Conservation (phyloP, 2,113 vertebrate genomes). For the Empidonax alnorum region DNA sequence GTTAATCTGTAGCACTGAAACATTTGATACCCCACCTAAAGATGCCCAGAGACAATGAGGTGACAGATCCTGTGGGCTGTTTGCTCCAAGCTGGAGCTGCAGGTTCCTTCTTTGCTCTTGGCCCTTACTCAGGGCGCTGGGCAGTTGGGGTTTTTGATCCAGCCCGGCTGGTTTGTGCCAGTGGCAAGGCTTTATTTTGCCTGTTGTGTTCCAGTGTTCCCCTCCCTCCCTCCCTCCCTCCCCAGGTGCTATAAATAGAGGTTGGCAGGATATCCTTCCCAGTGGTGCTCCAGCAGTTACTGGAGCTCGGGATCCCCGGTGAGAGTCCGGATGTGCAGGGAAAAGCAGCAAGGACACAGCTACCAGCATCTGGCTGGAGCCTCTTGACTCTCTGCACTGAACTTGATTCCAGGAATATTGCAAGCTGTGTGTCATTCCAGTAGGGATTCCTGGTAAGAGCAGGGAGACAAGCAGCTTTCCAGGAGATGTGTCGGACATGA, state of each 20-base stretch:
- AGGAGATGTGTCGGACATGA: not conserved
- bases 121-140: not conserved
- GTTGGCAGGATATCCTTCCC: slow-evolving; percentile 31
- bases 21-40: not conserved
- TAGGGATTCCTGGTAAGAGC: not conserved
- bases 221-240: not conserved
- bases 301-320: not conserved
- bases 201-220: not conserved
- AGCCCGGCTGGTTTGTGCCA: not conserved
- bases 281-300: not conserved
- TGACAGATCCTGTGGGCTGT: not conserved
- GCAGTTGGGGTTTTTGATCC: not conserved
- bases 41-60: not conserved
- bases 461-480: not conserved
- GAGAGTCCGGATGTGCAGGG: not conserved
- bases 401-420: not conserved
- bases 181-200: not conserved
- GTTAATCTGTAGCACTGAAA: not conserved
- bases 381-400: not conserved
- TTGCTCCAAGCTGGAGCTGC: not conserved
- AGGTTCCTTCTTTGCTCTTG: not conserved
- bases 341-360: not conserved
- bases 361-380: not conserved
- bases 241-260: slow-evolving; percentile 31
- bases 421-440: not conserved